Base-by-base conservation (phyloP, 2,113 vertebrate species). In the Gnathonemus echidnorhynchus region DNA sequence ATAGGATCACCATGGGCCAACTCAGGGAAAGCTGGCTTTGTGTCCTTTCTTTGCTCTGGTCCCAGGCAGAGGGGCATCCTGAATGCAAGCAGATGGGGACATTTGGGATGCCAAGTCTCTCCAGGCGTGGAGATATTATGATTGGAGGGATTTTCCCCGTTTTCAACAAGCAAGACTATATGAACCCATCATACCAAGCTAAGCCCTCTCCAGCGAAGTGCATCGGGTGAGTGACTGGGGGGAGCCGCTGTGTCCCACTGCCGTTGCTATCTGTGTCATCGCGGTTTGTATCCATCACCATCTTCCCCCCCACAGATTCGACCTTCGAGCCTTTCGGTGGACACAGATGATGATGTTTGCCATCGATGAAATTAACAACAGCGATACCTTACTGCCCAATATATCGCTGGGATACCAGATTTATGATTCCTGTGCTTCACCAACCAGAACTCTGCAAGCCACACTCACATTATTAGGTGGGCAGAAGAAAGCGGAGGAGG, bases 131-230 rank as follows among this genome's bases (percentile, higher is more conserved):
- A 24, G 94, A 96, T n/a, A 92, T 96, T 49, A 94, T 95, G 94
- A 94, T 96, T 0, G 96, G 95, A 15, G 96, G 95, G 1, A 95
- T 96, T 92, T 96, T 96, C 84, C 96, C 95, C 0, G 89, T 96
- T 91, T 96, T 93, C 49, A 95, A 95, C 91, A 95, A 96, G 93
- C 94, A 96, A 70, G 89, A 95, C 39, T 27, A 88, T 87, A 90
- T 52, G 15, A 89, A 90, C 39, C 52, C 35, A 3, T 92, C 89
- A 0, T 96, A 94, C 90, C 62, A 92, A 66, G 92, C 58, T 3
- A 66, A 94, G 86, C 94, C 94, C 13, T n/a, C 74, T 62, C 89
- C 86, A 77, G 92, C 87, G 1, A 91, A 91, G 24, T 96, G 95
- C 90, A 89, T 89, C 24, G 92, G 94, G 96, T 96, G 92, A 95